Base-by-base conservation (phyloP, 2,888 invertebrate genomes). In the Anarsia innoxiella region DNA sequence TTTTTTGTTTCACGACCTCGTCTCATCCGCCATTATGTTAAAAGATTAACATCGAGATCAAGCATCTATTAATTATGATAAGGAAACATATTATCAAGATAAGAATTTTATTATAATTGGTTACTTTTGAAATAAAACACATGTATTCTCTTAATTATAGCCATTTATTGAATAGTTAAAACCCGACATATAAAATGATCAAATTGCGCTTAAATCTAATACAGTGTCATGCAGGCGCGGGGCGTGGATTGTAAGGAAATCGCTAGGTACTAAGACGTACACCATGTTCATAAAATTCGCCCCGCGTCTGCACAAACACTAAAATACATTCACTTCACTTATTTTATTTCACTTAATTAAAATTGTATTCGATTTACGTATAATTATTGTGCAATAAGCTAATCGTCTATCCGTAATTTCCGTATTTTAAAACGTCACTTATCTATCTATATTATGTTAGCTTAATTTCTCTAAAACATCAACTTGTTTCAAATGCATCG, bases 1-100 rank as follows among this genome's bases (percentile, higher is more conserved):
- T 35, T 42, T 49, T 47, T 46, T 36, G 33, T 73, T 73, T 23
- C 74, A 84, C 82, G 72, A 73, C 2, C 56, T 66, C 44, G 74
- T 82, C 0, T 48, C 61, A 0, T 67, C 71, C 0, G 52, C 79
- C 1, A 61, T 80, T 5, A 83, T 84, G 80, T 50, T 76, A 38
- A 82, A 83, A 41, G 75, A 84, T 51, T 82, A 45, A 58, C 10
- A n/a, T 9, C 19, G 8, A 12, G 12, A 11, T 26, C 19, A 19
- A 19, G 19, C n/a, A 19, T 19, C 19, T 19, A 19, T 19, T 19
- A 19, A 19, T 5, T 19, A 6, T 10, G 12, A 10, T n/a, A 10
- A 10, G 10, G 1, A 8, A 19, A 31, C 19, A 19, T 10, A 10
- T 31, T 31, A 23, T 31, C n/a, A n/a, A n/a, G n/a, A n/a, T n/a